These are phyloP conservation scores for Fragum whitleyi DNA, from an alignment of 2,888 invertebrate species.

Conservation along the genomic window DNA sequence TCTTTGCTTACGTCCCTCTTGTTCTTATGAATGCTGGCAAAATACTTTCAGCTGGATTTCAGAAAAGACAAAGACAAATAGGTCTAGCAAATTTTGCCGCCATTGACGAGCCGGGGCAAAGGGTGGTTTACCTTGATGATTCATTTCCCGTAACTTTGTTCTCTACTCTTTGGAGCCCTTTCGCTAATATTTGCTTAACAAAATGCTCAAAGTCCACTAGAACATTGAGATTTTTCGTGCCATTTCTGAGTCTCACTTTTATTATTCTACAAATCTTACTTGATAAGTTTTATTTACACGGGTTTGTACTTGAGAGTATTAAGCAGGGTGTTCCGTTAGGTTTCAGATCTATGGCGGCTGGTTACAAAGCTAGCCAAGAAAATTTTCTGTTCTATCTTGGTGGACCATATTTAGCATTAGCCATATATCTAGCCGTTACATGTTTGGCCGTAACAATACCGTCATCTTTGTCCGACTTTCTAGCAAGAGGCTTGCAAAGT, in stretches of 20 bases:
- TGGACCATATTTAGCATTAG: constrained; percentile 59
- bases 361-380: constrained; percentile 48
- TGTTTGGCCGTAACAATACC: constrained; percentile 47
- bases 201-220: not conserved
- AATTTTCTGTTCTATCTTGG: constrained; percentile 61
- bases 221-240: constrained; percentile 41
- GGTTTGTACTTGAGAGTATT: constrained; percentile 50
- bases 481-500: constrained; percentile 40
- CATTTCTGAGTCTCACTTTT: constrained; percentile 52
- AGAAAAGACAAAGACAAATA: not conserved
- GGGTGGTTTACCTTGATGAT: constrained; percentile 10
- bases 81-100: not conserved
- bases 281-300: constrained; percentile 38
- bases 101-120: not conserved
- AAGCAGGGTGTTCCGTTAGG: constrained; percentile 61
- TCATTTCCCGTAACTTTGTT: constrained; percentile 14
- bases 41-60: not conserved
- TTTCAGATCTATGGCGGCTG: constrained; percentile 63
- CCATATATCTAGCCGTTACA: constrained; percentile 42
- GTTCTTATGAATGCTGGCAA: constrained; percentile 22
- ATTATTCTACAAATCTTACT: constrained; percentile 55
- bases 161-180: constrained; percentile 15
- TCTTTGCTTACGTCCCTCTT: constrained; percentile 50
- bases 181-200: not conserved
- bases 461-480: constrained; percentile 37